Conservation (phyloP, 2,888 invertebrate species). For the Doris montereyensis region DNA sequence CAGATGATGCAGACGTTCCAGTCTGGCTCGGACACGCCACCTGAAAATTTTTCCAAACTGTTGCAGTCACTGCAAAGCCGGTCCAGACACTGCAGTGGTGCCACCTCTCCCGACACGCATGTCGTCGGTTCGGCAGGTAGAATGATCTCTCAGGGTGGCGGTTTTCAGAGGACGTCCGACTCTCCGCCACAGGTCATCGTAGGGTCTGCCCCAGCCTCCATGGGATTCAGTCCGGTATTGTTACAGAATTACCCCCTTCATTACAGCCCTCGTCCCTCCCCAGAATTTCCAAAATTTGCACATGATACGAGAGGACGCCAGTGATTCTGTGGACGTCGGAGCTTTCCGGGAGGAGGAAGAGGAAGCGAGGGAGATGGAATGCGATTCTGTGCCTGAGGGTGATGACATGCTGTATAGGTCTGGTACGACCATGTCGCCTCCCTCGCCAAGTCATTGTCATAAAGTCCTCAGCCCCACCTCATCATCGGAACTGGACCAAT, state of each 20-base stretch:
- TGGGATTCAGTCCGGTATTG: no score
- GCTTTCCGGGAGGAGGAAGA: slow-evolving; percentile 41
- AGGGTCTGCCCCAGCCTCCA: no score
- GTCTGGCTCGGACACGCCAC: slow-evolving; percentile 54
- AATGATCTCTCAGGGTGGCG: no score
- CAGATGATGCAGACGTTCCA: slow-evolving; percentile 42
- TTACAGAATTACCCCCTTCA: slow-evolving; percentile 53
- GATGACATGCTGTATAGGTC: neutral
- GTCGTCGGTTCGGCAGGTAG: no score
- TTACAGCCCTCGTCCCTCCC: slow-evolving; percentile 67
- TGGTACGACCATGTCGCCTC: neutral
- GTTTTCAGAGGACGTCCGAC: neutral
- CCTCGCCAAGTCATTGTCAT: neutral
- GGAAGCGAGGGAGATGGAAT: slow-evolving; percentile 41
- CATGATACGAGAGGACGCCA: slow-evolving; percentile 71
- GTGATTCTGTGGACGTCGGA: slow-evolving; percentile 46
- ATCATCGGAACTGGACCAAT: slow-evolving; percentile 30
- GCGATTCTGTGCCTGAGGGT: slow-evolving; percentile 45
- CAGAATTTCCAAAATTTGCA: slow-evolving; percentile 70
- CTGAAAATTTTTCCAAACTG: slow-evolving; percentile 49
- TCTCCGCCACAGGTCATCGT: slow-evolving; percentile 1
- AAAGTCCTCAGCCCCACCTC: slow-evolving; percentile 30
- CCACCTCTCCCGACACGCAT: no score
- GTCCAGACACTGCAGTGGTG: no score
- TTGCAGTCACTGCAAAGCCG: slow-evolving; percentile 42